Percentiles rank a stretch among this genome's conserved stretches.
phyloP scores from a whole-genome alignment of 2,888 invertebrate genomes.

The Sipha maydis region DNA sequence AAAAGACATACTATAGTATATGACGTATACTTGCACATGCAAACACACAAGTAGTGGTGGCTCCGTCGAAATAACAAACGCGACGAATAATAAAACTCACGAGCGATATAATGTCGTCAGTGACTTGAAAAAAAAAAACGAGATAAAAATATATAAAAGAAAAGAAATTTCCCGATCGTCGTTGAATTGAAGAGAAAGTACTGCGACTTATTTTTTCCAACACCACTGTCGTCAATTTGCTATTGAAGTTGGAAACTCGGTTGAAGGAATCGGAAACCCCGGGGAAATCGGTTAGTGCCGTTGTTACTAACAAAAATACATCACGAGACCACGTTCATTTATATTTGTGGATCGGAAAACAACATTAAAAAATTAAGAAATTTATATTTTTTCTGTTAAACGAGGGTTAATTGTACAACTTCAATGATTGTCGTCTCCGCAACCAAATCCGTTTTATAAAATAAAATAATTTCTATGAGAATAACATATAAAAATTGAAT shows the following conservation, averaged over 20 bases:
- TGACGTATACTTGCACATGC: neutral
- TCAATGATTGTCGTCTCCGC: neutral
- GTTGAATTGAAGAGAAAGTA: constrained; percentile 33
- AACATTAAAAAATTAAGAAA: neutral
- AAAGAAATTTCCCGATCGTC: constrained; percentile 23
- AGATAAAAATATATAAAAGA: neutral
- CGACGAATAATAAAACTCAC: neutral
- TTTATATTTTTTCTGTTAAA: neutral
- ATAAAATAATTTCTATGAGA: neutral
- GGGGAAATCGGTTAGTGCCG: neutral
- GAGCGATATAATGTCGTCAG: neutral
- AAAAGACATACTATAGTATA: neutral
- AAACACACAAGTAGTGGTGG: neutral
- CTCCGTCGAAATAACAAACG: neutral
- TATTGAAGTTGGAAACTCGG: neutral
- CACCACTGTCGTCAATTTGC: neutral
- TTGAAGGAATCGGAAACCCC: neutral
- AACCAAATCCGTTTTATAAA: neutral
- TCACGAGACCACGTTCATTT: neutral
- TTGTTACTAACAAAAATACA: neutral
- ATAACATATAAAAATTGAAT: too few relatives aligned
- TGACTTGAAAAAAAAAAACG: neutral
- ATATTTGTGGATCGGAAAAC: neutral
- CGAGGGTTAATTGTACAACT: neutral
- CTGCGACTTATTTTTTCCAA: neutral